Base-by-base conservation (phyloP, 2,888 invertebrate genomes). In the Malthinus seriepunctatus region DNA sequence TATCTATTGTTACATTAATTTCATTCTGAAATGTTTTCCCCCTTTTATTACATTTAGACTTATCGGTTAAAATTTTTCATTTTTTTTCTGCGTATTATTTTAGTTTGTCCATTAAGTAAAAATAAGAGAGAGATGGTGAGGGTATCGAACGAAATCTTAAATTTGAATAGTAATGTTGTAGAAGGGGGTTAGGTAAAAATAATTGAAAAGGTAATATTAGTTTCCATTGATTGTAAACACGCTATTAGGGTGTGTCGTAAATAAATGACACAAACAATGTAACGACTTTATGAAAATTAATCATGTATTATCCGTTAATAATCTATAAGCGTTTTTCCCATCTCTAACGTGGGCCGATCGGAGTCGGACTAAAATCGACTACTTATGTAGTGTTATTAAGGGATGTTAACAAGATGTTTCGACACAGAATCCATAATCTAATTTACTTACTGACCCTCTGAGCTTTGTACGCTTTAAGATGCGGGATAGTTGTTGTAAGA, bases 101-200 rank as follows among this genome's bases (percentile, higher is more conserved):
- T 2, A 3, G 23, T 15, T 42, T 42, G 23, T 42, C 71, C 73
- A 73, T 73, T 72, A 72, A 23, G 23, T 64, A 63, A 64, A 69
- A 72, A 72, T 72, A 69, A 69, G 69, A 69, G 65, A 64, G 69
- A 70, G 70, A 70, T 2, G 5, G 23, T 72, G 70, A 70, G n/a
- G n/a, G n/a, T 72, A 73, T 73, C 71, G 72, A 72, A 69, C 69
- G 69, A 71, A 73, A 73, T 73, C 73, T 71, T 70, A 71, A 71
- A 71, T 72, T 73, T 71, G 71, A 72, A 73, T 73, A 68, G 64
- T 64, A 56, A 61, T 59, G n/a, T n/a, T n/a, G n/a, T n/a, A n/a
- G 23, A 5, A 23, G 2, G 57, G 60, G 60, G 64, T 44, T 46
- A 56, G 60, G 60, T 56, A 53, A 51, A 23, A 55, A 60, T 63